Percentiles rank a stretch among this genome's conserved stretches.
These are phyloP conservation scores for Melanostoma mellinum DNA, from an alignment of 2,888 invertebrate genomes.

Conservation along the genomic window DNA sequence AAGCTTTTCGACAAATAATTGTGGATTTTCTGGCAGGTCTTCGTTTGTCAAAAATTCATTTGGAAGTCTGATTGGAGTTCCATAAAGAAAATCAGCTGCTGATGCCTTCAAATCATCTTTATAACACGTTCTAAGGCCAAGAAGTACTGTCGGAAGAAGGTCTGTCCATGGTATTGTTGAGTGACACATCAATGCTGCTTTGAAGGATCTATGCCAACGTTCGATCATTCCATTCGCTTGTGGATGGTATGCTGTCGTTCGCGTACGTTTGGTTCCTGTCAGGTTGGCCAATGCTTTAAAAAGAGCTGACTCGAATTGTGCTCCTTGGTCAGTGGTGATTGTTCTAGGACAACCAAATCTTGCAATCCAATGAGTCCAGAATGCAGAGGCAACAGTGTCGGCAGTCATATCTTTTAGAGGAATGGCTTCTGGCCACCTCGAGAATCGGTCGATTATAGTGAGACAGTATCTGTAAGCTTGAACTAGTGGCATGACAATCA, in stretches of 20 bases:
- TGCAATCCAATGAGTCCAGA: slow-evolving; percentile 32
- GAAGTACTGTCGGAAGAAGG: slow-evolving; percentile 73
- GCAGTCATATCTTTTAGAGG: slow-evolving; percentile 22
- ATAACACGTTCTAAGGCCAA: too few relatives aligned
- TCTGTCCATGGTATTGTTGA: slow-evolving; percentile 74
- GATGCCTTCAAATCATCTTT: too few relatives aligned
- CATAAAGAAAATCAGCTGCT: too few relatives aligned
- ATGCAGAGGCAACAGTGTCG: slow-evolving; percentile 15
- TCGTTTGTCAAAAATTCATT: too few relatives aligned
- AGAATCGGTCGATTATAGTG: not conserved
- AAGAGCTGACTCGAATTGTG: slow-evolving; percentile 20
- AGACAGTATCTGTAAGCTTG: slow-evolving; percentile 14
- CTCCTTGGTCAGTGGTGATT: slow-evolving; percentile 33
- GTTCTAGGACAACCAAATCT: slow-evolving; percentile 30
- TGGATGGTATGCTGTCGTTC: slow-evolving; percentile 1
- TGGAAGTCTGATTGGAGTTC: too few relatives aligned
- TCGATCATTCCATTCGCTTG: slow-evolving; percentile 73
- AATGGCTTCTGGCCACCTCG: slow-evolving; percentile 22
- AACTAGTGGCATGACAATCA: slow-evolving; percentile 5
- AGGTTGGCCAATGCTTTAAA: slow-evolving; percentile 44
- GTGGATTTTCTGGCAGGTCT: too few relatives aligned
- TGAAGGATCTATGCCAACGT: slow-evolving; percentile 80
- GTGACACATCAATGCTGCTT: slow-evolving; percentile 77
- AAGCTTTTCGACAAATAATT: too few relatives aligned
- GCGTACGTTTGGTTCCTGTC: slow-evolving; percentile 43